Percentiles rank a stretch among this genome's conserved stretches.
Evolutionary conservation across 2,113 vertebrate genomes (phyloP).

Genomic region (Siphamia tubifer): DNA sequence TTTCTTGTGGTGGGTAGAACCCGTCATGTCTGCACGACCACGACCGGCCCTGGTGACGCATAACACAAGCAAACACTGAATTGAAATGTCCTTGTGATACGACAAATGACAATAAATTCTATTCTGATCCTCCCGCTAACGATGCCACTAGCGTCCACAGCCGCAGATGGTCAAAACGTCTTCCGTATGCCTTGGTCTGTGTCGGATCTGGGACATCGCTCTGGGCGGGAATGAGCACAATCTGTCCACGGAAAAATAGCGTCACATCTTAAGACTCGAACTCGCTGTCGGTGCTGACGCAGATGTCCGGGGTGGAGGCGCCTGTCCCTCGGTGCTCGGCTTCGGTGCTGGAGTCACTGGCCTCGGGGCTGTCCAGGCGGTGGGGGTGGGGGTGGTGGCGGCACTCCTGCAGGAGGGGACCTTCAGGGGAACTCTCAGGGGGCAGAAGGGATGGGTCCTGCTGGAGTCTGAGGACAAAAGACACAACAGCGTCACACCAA

Average conservation of each 20-base stretch:
- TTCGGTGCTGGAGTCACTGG: conserved; percentile 77
- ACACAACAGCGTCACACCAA: neutral
- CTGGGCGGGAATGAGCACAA: neutral
- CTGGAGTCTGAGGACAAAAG: conserved; percentile 67
- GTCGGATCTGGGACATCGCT: neutral
- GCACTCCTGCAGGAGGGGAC: conserved; percentile 63
- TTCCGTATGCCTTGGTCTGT: neutral
- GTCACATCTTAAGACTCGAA: conserved; percentile 74
- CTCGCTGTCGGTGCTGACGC: conserved; percentile 83
- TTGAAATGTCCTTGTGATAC: too few relatives aligned
- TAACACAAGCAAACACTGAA: too few relatives aligned
- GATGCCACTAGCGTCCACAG: conserved; percentile 1
- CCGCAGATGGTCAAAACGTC: conserved; percentile 7
- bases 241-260: neutral
- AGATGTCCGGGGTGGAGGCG: conserved; percentile 78
- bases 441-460: conserved; percentile 72
- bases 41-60: too few relatives aligned
- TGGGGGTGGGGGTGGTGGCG: conserved; percentile 59
- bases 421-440: conserved; percentile 64
- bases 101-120: too few relatives aligned
- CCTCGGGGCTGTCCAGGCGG: conserved; percentile 71
- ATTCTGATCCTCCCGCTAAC: neutral
- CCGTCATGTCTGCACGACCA: too few relatives aligned
- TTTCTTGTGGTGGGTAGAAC: too few relatives aligned
- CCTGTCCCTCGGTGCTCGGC: conserved; percentile 57